Base-by-base conservation (phyloP, 2,113 vertebrate genomes). In the Sapayoa aenigma region DNA sequence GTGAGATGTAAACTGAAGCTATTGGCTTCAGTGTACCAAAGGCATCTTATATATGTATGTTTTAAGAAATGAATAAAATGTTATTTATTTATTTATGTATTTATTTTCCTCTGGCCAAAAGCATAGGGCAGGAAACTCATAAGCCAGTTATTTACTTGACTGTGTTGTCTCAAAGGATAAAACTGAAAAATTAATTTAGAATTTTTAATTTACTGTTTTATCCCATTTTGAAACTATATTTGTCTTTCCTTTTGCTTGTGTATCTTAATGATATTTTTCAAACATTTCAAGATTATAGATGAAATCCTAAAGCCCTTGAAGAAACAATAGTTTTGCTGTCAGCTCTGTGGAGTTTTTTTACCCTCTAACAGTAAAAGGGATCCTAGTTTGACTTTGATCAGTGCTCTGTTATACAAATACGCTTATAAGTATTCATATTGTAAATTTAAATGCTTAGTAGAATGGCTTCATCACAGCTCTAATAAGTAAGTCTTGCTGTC, bases 361-460 rank as follows among this genome's bases (percentile, higher is more conserved):
- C 31, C 9, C 44, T 90, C 18, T 77, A 87, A 53, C 53, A 25
- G 39, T 52, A 74, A 47, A 39, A 77, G 28, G 30, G 35, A 80
- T 80, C 31, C 39, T 89, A 56, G 9, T 95, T 86, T 93, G 27
- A 65, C n/a, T 86, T 86, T 86, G 35, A 44, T 79, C 39, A 59
- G 35, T 88, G 41, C 24, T 84, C 39, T 73, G 50, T 75, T 89
- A 82, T 12, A 74, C 41, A 73, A 89, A 53, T 76, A 71, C 42
- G 5, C 44, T 67, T 68, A 49, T 65, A 81, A 46, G 14, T 72
- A 49, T 97, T 96, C 75, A 75, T 96, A 47, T 33, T 95, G 58
- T 84, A 96, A 96, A 74, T 93, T 93, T 91, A 98, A 84, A 86
- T 83, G 56, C 90, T 96, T 95, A 89, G 55, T 67, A 89, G 93